A percentile compares a stretch with the other conserved stretches of the same genome.
Conservation (phyloP, 2,113 vertebrate genomes). For the Gavialis gangeticus region DNA sequence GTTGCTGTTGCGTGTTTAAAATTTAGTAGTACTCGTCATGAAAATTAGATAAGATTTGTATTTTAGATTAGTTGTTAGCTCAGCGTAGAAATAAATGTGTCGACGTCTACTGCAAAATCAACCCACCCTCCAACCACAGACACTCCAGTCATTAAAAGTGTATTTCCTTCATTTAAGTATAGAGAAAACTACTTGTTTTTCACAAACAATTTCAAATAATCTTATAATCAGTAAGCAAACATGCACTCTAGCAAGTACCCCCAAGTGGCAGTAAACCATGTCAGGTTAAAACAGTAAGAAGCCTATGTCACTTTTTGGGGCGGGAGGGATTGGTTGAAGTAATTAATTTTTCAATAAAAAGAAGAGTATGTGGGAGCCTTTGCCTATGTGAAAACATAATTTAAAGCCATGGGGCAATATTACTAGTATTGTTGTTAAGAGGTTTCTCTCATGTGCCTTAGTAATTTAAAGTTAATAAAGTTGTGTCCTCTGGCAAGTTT, state of each 20-base stretch:
- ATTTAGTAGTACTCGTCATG: neutral
- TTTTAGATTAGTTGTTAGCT: neutral
- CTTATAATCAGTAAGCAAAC: neutral
- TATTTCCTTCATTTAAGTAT: fast-evolving
- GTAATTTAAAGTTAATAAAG: conserved; percentile 62
- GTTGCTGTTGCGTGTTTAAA: neutral
- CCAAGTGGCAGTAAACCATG: neutral
- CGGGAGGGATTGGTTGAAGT: neutral
- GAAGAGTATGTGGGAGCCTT: conserved; percentile 21
- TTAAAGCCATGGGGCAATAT: conserved; percentile 59
- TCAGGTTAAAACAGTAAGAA: neutral
- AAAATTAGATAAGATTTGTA: neutral
- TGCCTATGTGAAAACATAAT: conserved; percentile 21
- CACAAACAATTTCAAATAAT: neutral
- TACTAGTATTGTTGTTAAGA: neutral
- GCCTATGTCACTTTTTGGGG: neutral
- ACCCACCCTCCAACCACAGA: neutral
- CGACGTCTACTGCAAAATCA: neutral
- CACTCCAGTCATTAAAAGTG: fast-evolving
- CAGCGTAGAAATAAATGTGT: too few relatives aligned
- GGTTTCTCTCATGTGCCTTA: conserved; percentile 35
- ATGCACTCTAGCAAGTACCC: neutral
- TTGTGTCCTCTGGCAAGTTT: conserved; percentile 59
- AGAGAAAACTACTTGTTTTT: neutral
- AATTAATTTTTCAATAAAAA: conserved; percentile 51